These are phyloP conservation scores for Cassiopea xamachana DNA, from an alignment of 30 jellyfish, hydroid and myxozoan species.

Conservation along the genomic window DNA sequence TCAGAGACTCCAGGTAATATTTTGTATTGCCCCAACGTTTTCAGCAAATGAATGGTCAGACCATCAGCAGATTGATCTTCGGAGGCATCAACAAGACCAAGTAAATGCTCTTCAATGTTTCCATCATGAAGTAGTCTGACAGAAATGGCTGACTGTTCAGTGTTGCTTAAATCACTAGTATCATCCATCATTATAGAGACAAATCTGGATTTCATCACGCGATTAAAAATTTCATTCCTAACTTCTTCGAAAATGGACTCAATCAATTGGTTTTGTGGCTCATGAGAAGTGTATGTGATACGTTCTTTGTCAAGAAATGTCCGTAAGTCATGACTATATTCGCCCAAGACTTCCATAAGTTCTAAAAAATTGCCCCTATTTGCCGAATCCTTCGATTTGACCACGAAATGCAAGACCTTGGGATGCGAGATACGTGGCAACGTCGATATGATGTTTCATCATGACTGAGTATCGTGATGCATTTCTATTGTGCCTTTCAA, in stretches of 20 bases:
- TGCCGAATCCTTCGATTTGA: background rate
- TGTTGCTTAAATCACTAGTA: slow-evolving; percentile 56
- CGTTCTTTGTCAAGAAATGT: slow-evolving; percentile 55
- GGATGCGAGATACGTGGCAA: slow-evolving; percentile 39
- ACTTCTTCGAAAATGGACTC: slow-evolving; percentile 45
- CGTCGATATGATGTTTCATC: slow-evolving; percentile 57
- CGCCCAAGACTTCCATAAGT: slow-evolving; percentile 41
- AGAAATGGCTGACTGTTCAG: slow-evolving; percentile 67
- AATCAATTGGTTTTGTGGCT: slow-evolving; percentile 47
- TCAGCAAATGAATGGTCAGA: slow-evolving; percentile 13
- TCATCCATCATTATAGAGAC: slow-evolving; percentile 70
- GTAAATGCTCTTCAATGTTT: slow-evolving; percentile 48
- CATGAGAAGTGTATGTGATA: slow-evolving; percentile 60
- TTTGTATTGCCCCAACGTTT: slow-evolving; percentile 11
- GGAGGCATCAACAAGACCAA: slow-evolving; percentile 43
- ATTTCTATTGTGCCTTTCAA: slow-evolving; percentile 30
- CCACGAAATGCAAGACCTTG: slow-evolving; percentile 71
- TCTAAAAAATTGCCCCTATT: slow-evolving; percentile 65
- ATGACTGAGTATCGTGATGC: slow-evolving; percentile 23
- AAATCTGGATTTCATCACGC: slow-evolving; percentile 22
- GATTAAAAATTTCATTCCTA: slow-evolving; percentile 43
- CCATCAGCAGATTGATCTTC: slow-evolving; percentile 66
- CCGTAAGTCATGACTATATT: slow-evolving; percentile 56
- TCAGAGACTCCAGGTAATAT: background rate
- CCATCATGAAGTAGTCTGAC: slow-evolving; percentile 51